Evolutionary conservation across 2,888 invertebrate species (phyloP), one percentile per base, ranked within the genome.

Genomic region (Ophion ellenae): DNA sequence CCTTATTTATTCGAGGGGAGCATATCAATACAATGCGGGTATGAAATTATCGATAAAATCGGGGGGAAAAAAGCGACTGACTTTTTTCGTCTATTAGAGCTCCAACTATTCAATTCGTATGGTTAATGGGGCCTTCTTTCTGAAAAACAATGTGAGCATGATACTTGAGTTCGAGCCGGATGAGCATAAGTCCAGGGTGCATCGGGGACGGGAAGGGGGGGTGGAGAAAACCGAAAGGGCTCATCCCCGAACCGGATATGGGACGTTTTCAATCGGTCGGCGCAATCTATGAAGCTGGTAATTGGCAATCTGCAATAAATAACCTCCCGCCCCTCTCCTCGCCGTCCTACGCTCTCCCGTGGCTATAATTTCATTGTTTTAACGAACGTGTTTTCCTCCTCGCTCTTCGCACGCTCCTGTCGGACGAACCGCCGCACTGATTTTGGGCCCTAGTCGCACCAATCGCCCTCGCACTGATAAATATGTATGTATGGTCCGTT

Each of bases 291-390:
- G 87, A 87, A 84, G 85, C 87, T 88, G 86, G 89, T 91, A 91
- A 92, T 91, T 91, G 91, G 84, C 90, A 90, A 92, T 92, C 90
- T 90, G 90, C 90, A 89, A 91, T 91, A 90, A 91, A 91, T 90
- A 91, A 91, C 88, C 87, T 71, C 80, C 73, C n/a, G 7, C n/a
- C 57, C 24, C 59, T 36, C 36, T 36, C 36, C 73, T 11, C 59
- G n/a, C 20, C 32, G n/a, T 14, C 69, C 20, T 20, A n/a, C 73
- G 11, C 59, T 73, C 47, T n/a, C 32, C 83, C 85, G 45, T 87
- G 87, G 85, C 89, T 91, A 88, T 90, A 90, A 91, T 91, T 91
- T 90, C 89, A 90, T 90, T 90, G 89, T 90, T 91, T 91, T 88
- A 90, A 90, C 89, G 89, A 90, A 76, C 84, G 66, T 71, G 79